Evolutionary conservation across 1,140 invertebrate genomes (phyloP).

Genomic region (Diuraphis noxia): DNA sequence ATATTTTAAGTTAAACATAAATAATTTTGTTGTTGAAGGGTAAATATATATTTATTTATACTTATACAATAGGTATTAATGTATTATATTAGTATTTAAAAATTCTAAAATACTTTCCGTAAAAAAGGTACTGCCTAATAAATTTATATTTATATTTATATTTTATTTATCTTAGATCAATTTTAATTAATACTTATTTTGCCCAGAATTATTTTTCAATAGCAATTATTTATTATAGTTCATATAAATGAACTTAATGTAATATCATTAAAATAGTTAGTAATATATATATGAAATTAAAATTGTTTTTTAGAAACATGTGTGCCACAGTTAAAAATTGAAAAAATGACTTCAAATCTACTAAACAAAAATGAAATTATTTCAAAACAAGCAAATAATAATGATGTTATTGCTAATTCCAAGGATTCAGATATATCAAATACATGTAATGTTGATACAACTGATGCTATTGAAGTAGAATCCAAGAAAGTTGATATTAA

Average conservation of each 20-base stretch:
- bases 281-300: background rate
- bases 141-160: no score
- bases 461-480: slow-evolving; percentile 21
- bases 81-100: no score
- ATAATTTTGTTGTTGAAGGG: no score
- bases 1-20: no score
- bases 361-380: slow-evolving; percentile 24
- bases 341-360: background rate
- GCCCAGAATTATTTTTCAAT: no score
- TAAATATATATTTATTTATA: no score
- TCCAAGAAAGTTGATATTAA: background rate
- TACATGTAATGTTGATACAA: background rate
- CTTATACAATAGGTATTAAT: no score
- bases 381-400: slow-evolving; percentile 8
- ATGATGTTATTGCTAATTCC: background rate
- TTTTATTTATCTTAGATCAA: no score
- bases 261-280: background rate
- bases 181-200: no score
- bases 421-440: background rate
- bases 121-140: no score
- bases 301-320: slow-evolving; percentile 23
- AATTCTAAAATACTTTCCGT: no score
- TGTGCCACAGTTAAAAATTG: background rate
- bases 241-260: background rate
- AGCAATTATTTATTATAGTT: background rate